Evolutionary conservation across 2,888 invertebrate genomes (phyloP).

Genomic region (Boloria euphrosyne): DNA sequence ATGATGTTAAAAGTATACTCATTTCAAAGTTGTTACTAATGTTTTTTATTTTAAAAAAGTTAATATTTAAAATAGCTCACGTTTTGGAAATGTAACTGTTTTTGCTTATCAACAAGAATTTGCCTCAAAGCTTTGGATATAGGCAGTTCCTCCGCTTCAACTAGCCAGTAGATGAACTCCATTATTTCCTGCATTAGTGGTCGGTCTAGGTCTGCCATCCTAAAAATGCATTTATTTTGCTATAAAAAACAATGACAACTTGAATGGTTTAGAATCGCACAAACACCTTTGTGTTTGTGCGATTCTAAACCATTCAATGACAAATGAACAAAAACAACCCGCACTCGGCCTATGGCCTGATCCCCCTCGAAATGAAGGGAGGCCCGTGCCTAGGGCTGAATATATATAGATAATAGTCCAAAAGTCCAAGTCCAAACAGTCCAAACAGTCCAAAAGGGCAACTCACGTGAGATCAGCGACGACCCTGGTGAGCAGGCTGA

Average conservation of each 20-base stretch:
- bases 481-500: constrained; percentile 95
- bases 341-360: too few species aligned
- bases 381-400: too few species aligned
- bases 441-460: neutral
- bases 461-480: constrained; percentile 98
- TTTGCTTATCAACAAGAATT: constrained; percentile 94
- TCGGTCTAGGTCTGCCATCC: constrained; percentile 92
- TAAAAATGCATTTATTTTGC: constrained; percentile 54
- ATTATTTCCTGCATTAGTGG: constrained; percentile 91
- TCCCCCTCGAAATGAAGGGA: too few species aligned
- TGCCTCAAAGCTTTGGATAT: constrained; percentile 94
- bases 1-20: too few species aligned
- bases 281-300: too few species aligned
- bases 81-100: constrained; percentile 80
- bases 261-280: too few species aligned
- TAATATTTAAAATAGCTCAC: constrained; percentile 47
- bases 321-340: too few species aligned
- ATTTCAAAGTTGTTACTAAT: too few species aligned
- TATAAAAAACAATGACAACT: too few species aligned
- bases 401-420: neutral
- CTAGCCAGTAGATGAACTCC: constrained; percentile 96
- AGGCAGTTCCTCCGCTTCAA: constrained; percentile 94
- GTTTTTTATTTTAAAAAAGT: too few species aligned
- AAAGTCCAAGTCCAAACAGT: neutral
- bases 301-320: too few species aligned